Percentiles rank a stretch among this genome's conserved stretches.
Conservation (phyloP, 2,888 invertebrate species). For the Drosophila lacicola region DNA sequence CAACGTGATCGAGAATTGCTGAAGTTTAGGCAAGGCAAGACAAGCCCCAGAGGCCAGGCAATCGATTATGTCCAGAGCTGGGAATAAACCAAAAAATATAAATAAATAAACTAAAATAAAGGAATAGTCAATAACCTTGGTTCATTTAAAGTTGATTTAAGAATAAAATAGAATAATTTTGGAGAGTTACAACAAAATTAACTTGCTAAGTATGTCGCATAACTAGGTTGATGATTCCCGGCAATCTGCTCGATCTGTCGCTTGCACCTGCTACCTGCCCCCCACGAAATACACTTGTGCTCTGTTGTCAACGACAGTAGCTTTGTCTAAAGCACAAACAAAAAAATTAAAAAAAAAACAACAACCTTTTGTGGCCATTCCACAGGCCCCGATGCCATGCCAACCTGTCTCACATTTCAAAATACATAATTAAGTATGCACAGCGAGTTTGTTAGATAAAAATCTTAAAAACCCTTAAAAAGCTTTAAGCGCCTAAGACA, state of each 20-base stretch:
- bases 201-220: conserved; percentile 6
- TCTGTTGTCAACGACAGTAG: conserved; percentile 77
- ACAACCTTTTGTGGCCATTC: conserved; percentile 39
- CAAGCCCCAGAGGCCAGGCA: conserved; percentile 16
- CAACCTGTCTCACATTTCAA: conserved; percentile 81
- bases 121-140: neutral
- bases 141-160: neutral
- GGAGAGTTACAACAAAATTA: neutral
- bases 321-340: conserved; percentile 42
- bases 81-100: neutral
- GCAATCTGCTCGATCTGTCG: conserved; percentile 36
- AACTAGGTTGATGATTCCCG: conserved; percentile 20
- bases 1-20: conserved; percentile 48
- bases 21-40: conserved; percentile 6
- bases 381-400: conserved; percentile 52
- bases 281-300: conserved; percentile 44
- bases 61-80: conserved; percentile 22
- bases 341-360: conserved; percentile 7
- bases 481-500: conserved; percentile 76
- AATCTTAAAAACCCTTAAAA: conserved; percentile 81
- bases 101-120: neutral
- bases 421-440: conserved; percentile 80
- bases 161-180: neutral
- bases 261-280: conserved; percentile 37
- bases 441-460: conserved; percentile 81